Base-by-base conservation (phyloP, 2,113 vertebrate genomes). In the Blennius ocellaris region DNA sequence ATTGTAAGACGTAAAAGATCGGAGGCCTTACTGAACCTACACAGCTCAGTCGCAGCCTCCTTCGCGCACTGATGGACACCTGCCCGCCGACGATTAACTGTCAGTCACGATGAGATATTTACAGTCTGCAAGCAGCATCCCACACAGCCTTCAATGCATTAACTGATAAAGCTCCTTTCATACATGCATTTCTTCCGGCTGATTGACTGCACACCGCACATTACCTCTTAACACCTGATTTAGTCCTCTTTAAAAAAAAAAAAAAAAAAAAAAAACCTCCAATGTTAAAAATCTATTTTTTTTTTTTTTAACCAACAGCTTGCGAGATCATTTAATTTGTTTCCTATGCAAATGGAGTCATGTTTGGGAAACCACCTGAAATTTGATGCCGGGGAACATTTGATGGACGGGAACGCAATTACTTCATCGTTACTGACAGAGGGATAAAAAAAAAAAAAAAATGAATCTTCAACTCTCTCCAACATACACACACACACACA, bases 341-440 rank as follows among this genome's bases (percentile, higher is more conserved):
- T 78, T 86, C 76, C 78, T 82, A 88, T 91, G 86, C 88, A 91
- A 91, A 87, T 91, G 14, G 47, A 72, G 41, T 78, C 57, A 81
- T 83, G 81, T 85, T 81, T 80, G 81, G 83, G 81, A 83, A 81
- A 77, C 67, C 69, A 59, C 64, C 77, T 79, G 74, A 80, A 82
- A 80, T 69, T 12, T 51, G 66, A 83, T 62, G 84, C 48, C 64
- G 60, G 57, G 21, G 49, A 73, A 73, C 74, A 40, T 78, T 89
- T 91, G 89, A 92, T 40, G 40, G 89, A 89, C 73, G 54, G 84
- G 66, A 53, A 65, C 37, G 68, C 87, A 83, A 87, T 83, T 83
- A 87, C 74, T 69, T 81, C 74, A 73, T 58, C 59, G 55, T 79
- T 53, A 50, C 52, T 15, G 57, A 80, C 69, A 48, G 66, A 73